These are phyloP conservation scores for Brenthis hecate DNA, from an alignment of 2,888 invertebrate genomes.

Conservation along the genomic window DNA sequence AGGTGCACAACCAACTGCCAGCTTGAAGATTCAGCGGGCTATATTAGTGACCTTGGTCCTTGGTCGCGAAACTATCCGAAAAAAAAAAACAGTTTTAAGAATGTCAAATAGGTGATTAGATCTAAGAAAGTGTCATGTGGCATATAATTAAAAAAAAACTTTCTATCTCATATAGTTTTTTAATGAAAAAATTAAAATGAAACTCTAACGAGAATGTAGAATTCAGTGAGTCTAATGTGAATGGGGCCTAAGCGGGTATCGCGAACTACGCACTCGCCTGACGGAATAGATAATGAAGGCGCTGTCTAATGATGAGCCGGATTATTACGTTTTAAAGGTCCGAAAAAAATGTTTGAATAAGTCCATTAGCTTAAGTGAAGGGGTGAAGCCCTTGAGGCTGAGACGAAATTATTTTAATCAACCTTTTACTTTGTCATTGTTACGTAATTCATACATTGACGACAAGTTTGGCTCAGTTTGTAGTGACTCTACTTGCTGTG, in stretches of 20 bases:
- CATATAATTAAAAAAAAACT: no score
- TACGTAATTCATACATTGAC: neutral
- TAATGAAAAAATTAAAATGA: neutral
- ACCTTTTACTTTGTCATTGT: slow-evolving; percentile 1
- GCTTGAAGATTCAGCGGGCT: no score
- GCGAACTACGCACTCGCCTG: slow-evolving; percentile 38
- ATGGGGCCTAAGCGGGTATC: slow-evolving; percentile 47
- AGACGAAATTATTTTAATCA: slow-evolving; percentile 11
- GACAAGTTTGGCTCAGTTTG: no score
- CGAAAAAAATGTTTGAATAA: slow-evolving; percentile 34
- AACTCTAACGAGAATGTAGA: no score
- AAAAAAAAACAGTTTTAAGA: no score
- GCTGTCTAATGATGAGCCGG: slow-evolving; percentile 31
- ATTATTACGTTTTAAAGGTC: slow-evolving; percentile 34
- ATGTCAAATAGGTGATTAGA: no score
- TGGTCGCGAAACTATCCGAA: no score
- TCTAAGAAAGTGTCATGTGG: no score
- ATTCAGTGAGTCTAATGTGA: neutral
- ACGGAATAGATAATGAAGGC: slow-evolving; percentile 40
- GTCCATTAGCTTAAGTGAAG: slow-evolving; percentile 35
- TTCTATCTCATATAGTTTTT: neutral
- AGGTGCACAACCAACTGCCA: no score
- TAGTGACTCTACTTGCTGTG: no score
- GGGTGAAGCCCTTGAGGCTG: slow-evolving; percentile 8
- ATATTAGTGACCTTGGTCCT: no score